These are phyloP conservation scores for Limosa lapponica DNA, from an alignment of 2,797 vertebrate species.

Conservation along the genomic window DNA sequence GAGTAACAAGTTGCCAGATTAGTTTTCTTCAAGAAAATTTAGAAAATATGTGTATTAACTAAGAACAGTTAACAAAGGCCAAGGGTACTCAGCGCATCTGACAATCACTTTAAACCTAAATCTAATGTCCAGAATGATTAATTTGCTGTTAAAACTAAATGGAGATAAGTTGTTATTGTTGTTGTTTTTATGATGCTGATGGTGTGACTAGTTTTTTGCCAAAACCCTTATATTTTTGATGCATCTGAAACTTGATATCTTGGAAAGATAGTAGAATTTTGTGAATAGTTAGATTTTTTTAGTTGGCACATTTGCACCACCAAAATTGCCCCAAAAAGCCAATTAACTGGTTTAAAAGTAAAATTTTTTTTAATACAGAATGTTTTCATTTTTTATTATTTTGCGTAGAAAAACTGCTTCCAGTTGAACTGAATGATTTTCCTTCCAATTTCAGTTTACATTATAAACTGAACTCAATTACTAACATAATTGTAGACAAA, in stretches of 20 bases:
- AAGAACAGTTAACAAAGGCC: background rate
- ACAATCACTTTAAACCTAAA: background rate
- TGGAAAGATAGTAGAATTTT: background rate
- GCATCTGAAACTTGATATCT: background rate
- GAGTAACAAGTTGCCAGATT: background rate
- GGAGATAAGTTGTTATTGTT: background rate
- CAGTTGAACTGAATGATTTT: background rate
- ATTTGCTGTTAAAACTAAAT: background rate
- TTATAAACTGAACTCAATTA: constrained; percentile 24
- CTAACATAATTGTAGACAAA: background rate
- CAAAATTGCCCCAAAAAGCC: background rate
- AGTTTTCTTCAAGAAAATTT: background rate
- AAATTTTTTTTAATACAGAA: background rate
- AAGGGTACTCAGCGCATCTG: background rate
- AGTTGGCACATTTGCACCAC: background rate
- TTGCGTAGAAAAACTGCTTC: background rate
- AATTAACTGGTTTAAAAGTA: background rate
- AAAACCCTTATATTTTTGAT: accelerated
- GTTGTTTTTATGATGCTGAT: background rate
- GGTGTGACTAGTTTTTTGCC: background rate
- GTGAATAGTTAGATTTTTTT: background rate
- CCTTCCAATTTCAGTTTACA: background rate
- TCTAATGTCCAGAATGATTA: background rate
- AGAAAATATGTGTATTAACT: background rate
- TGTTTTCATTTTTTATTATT: background rate